A percentile compares a stretch with the other conserved stretches of the same genome.
phyloP scores from a whole-genome alignment of 2,888 invertebrate species.

The Drosophila atroscutellata region DNA sequence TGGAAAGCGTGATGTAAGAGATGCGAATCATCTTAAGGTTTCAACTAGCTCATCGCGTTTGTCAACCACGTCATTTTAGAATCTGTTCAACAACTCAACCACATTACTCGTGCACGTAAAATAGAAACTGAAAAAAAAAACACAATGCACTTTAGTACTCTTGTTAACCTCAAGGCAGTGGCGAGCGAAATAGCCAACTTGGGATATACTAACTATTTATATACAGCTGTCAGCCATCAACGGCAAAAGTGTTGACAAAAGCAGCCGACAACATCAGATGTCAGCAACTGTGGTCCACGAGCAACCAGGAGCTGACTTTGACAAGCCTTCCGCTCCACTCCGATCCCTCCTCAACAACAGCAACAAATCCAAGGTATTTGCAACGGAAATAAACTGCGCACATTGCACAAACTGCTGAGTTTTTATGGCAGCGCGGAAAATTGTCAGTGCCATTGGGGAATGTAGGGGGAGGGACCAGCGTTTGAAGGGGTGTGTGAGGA shows the following conservation, averaged over 20 bases:
- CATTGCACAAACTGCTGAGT: conserved; percentile 75
- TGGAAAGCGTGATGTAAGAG: neutral
- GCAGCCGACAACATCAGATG: conserved; percentile 78
- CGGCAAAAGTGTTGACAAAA: conserved; percentile 78
- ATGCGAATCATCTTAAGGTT: neutral
- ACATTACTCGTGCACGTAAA: conserved; percentile 14
- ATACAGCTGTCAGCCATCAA: conserved; percentile 72
- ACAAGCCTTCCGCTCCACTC: conserved; percentile 9
- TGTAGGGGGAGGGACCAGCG: conserved; percentile 8
- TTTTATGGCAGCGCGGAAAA: conserved; percentile 69
- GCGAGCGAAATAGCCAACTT: conserved; percentile 43
- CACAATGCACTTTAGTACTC: neutral
- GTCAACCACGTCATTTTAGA: conserved; percentile 43
- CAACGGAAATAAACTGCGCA: conserved; percentile 80
- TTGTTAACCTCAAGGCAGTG: conserved; percentile 19
- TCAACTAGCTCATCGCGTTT: conserved; percentile 40
- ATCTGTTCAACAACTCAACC: conserved; percentile 38
- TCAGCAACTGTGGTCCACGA: conserved; percentile 74
- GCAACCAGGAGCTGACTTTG: conserved; percentile 40
- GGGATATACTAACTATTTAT: conserved; percentile 36
- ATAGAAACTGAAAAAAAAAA: neutral
- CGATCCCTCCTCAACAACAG: neutral
- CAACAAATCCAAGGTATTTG: conserved; percentile 77
- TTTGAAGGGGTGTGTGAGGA: conserved; percentile 20
- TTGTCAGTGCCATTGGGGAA: conserved; percentile 42